Percentiles rank a stretch among this genome's conserved stretches.
Evolutionary conservation across 2,797 vertebrate genomes (phyloP).

Genomic region (Sebastolobus alascanus): DNA sequence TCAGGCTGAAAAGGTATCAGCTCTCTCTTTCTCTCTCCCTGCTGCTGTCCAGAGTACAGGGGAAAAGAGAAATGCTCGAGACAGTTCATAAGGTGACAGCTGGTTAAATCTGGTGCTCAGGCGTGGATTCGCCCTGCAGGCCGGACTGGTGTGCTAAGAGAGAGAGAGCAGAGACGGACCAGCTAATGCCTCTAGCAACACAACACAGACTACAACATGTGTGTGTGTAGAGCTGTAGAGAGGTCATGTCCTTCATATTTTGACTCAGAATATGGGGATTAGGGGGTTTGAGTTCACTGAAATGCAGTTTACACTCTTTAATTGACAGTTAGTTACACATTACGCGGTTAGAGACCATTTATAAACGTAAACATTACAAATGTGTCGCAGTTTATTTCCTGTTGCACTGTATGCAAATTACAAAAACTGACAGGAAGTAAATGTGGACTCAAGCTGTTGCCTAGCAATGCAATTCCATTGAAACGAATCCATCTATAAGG

Average conservation of each 20-base stretch:
- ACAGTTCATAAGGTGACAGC: conserved; percentile 62
- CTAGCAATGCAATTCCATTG: no score
- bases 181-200: not conserved
- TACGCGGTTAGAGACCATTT: not conserved
- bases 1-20: conserved; percentile 8
- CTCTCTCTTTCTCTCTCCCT: not conserved
- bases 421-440: no score
- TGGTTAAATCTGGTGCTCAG: conserved; percentile 59
- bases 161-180: not conserved
- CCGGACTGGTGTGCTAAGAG: not conserved
- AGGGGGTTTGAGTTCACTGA: not conserved
- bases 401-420: no score
- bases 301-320: not conserved
- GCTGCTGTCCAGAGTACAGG: conserved; percentile 24
- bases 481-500: no score
- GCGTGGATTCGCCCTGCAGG: conserved; percentile 9
- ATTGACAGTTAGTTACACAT: not conserved
- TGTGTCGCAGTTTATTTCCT: no score
- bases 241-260: not conserved
- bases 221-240: not conserved
- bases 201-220: not conserved
- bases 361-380: no score
- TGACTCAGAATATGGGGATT: no score
- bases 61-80: conserved; percentile 8
- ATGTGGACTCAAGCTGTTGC: no score